Evolutionary conservation across 37 sponge, comb jelly and placozoan species (phyloP).

Genomic region (Mnemiopsis leidyi): DNA sequence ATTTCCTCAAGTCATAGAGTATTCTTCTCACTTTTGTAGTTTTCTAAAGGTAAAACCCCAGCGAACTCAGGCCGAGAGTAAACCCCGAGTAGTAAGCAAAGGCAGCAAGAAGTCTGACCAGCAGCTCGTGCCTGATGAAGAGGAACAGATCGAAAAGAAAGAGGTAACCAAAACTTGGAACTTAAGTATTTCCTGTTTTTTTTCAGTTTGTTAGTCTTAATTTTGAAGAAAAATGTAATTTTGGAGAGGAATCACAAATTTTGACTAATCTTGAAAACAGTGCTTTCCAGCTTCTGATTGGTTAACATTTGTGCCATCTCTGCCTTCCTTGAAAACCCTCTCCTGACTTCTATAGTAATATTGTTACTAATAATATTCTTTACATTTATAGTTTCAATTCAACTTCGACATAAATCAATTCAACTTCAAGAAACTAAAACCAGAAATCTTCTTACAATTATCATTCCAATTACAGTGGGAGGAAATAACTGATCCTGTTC

Average conservation of each 20-base stretch:
- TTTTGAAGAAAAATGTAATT: neutral
- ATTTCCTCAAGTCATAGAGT: no score
- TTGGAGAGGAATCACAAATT: no score
- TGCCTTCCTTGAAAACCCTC: neutral
- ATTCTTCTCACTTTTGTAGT: neutral
- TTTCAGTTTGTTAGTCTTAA: neutral
- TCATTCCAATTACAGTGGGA: conserved; percentile 13
- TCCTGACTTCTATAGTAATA: neutral
- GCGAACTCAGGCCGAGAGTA: neutral
- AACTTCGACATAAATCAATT: neutral
- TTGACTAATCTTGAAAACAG: no score
- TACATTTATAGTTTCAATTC: neutral
- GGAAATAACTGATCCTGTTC: conserved; percentile 8
- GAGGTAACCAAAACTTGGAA: neutral
- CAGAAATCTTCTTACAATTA: no score
- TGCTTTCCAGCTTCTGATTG: no score
- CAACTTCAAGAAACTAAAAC: no score
- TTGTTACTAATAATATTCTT: neutral
- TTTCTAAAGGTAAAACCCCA: neutral
- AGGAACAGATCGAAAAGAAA: neutral
- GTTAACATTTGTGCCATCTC: neutral
- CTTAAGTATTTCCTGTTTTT: neutral
- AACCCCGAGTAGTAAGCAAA: neutral
- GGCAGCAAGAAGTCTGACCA: neutral
- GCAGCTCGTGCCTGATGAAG: conserved; percentile 2